Percentiles rank a stretch among this genome's conserved stretches.
These are phyloP conservation scores for Callopanchax toddi DNA, from an alignment of 2,113 vertebrate species.

Conservation along the genomic window DNA sequence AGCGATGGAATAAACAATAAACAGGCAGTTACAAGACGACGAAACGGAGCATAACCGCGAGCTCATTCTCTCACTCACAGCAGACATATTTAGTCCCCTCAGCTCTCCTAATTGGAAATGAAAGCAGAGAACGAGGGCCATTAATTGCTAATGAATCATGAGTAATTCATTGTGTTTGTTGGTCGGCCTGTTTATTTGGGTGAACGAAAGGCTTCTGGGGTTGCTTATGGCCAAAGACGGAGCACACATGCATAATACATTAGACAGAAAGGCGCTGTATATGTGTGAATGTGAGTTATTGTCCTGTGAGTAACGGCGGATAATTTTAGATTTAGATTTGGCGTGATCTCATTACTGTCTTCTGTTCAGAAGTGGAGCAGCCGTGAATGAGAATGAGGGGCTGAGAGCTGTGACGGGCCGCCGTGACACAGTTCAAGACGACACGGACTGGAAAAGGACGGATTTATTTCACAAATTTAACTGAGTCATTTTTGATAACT, in stretches of 20 bases:
- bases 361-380: slow-evolving; percentile 48
- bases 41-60: slow-evolving; percentile 59
- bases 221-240: slow-evolving; percentile 74
- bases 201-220: slow-evolving; percentile 67
- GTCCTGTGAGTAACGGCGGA: slow-evolving; percentile 57
- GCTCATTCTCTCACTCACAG: slow-evolving; percentile 68
- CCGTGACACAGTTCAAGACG: slow-evolving; percentile 47
- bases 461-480: slow-evolving; percentile 18
- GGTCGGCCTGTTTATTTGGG: slow-evolving; percentile 78
- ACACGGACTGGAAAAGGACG: neutral
- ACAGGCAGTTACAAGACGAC: slow-evolving; percentile 56
- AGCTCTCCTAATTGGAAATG: slow-evolving; percentile 80
- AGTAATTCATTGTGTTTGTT: slow-evolving; percentile 84
- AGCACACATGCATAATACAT: slow-evolving; percentile 78
- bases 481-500: neutral
- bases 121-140: slow-evolving; percentile 78
- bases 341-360: slow-evolving; percentile 55
- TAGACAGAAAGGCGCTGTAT: slow-evolving; percentile 33
- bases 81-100: slow-evolving; percentile 72
- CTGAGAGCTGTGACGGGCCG: slow-evolving; percentile 31
- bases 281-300: slow-evolving; percentile 57
- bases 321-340: slow-evolving; percentile 61
- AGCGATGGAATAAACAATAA: slow-evolving; percentile 54
- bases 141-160: slow-evolving; percentile 85
- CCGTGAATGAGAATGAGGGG: slow-evolving; percentile 35